Percentiles rank a stretch among this genome's conserved stretches.
Evolutionary conservation across 1,140 invertebrate genomes (phyloP).

Genomic region (Lithobius niger): DNA sequence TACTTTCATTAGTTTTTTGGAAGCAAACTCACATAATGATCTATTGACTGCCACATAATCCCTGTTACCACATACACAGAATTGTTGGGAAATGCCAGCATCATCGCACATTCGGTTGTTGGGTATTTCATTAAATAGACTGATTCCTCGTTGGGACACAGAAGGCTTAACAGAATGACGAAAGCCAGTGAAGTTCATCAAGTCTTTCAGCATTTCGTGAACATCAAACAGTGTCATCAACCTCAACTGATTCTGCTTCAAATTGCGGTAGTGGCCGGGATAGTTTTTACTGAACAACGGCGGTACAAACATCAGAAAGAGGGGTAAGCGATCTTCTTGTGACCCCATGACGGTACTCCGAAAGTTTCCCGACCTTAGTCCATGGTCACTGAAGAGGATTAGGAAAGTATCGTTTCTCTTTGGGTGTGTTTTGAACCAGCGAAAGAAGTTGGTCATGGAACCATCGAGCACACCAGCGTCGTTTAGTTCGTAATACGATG

Average conservation of each 20-base stretch:
- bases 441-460: slow-evolving; percentile 11
- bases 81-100: slow-evolving; percentile 31
- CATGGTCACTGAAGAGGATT: slow-evolving; percentile 85
- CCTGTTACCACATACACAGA: slow-evolving; percentile 33
- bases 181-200: slow-evolving; percentile 18
- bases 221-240: slow-evolving; percentile 37
- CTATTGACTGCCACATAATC: too few species aligned
- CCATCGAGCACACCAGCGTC: neutral
- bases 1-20: too few species aligned
- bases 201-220: slow-evolving; percentile 31
- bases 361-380: slow-evolving; percentile 70
- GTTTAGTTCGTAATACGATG: neutral
- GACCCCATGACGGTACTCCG: slow-evolving; percentile 64
- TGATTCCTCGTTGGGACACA: slow-evolving; percentile 18
- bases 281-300: slow-evolving; percentile 48
- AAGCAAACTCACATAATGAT: too few species aligned
- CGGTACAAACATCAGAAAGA: slow-evolving; percentile 66
- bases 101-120: slow-evolving; percentile 26
- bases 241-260: slow-evolving; percentile 45
- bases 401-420: slow-evolving; percentile 43
- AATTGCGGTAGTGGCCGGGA: slow-evolving; percentile 45
- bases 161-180: neutral
- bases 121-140: slow-evolving; percentile 23
- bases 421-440: slow-evolving; percentile 13
- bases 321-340: slow-evolving; percentile 78